A percentile compares a stretch with the other conserved stretches of the same genome.
phyloP scores from a whole-genome alignment of 2,797 vertebrate species.

The Serranus cabrilla region DNA sequence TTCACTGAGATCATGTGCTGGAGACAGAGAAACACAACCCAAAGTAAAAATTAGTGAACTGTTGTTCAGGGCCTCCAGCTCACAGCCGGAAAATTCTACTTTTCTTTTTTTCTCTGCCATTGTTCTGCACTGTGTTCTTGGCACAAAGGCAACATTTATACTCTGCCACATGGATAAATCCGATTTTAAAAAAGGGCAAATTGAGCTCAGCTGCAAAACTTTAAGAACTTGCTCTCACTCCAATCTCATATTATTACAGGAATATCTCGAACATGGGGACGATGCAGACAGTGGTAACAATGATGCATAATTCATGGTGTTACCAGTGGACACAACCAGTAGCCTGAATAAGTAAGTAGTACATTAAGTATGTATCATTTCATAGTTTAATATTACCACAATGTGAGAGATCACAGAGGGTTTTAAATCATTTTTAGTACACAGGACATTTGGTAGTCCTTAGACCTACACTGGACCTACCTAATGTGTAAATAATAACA shows the following conservation, averaged over 20 bases:
- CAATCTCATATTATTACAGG: no score
- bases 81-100: neutral
- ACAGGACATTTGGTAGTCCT: neutral
- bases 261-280: no score
- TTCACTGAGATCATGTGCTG: conserved; percentile 94
- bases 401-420: neutral
- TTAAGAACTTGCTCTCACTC: no score
- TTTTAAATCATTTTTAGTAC: neutral
- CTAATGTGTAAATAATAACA: neutral
- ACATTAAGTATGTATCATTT: neutral
- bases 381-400: neutral
- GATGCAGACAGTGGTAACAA: no score
- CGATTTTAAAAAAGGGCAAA: no score
- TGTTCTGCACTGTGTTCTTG: neutral
- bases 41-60: neutral
- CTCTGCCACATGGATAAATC: neutral
- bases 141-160: neutral
- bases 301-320: no score
- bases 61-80: neutral
- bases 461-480: neutral
- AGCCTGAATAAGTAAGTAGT: neutral
- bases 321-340: no score
- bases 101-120: neutral
- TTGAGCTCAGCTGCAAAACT: no score
- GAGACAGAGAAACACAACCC: conserved; percentile 45